phyloP scores from a whole-genome alignment of 2,113 vertebrate genomes.

The Vulpes lagopus region DNA sequence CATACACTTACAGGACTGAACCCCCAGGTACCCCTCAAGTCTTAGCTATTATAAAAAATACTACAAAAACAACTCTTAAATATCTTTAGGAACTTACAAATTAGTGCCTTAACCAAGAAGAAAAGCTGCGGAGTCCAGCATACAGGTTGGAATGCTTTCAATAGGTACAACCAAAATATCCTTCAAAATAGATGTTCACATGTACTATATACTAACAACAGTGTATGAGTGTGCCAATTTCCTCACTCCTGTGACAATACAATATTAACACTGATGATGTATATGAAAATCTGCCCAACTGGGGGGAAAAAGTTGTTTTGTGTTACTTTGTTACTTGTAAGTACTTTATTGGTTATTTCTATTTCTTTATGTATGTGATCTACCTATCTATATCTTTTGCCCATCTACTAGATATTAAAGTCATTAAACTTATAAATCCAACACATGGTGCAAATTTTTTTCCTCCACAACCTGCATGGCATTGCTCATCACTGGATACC shows the following conservation, averaged over 20 bases:
- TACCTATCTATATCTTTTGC: background rate
- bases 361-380: background rate
- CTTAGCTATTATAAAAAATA: conserved; percentile 27
- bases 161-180: conserved; percentile 15
- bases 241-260: background rate
- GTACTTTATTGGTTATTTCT: background rate
- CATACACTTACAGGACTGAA: too few relatives aligned
- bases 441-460: background rate
- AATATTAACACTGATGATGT: background rate
- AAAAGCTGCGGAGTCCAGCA: background rate
- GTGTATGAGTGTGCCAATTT: background rate
- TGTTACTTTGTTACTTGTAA: background rate
- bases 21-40: too few relatives aligned
- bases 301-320: background rate
- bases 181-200: background rate
- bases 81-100: background rate
- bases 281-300: background rate
- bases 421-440: background rate
- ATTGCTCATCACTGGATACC: conserved; percentile 4
- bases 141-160: background rate
- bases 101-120: background rate
- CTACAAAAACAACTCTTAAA: background rate
- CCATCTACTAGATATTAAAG: background rate
- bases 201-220: background rate
- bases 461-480: background rate